phyloP scores from a whole-genome alignment of 2,797 vertebrate genomes.

The Anniella stebbinsi region DNA sequence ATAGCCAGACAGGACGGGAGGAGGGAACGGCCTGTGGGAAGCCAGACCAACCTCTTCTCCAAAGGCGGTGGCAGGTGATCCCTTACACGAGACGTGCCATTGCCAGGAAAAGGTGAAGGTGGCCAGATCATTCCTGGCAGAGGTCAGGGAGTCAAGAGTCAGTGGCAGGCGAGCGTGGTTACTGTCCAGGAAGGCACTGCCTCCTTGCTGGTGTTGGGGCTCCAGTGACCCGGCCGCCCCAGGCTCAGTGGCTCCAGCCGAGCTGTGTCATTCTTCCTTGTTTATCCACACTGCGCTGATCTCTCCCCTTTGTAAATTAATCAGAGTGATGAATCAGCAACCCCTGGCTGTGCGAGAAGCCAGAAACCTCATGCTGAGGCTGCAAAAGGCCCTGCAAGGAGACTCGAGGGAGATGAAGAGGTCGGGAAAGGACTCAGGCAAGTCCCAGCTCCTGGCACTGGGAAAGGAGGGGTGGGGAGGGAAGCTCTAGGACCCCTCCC shows the following conservation, averaged over 20 bases:
- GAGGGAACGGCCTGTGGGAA: no score
- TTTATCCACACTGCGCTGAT: slow-evolving; percentile 72
- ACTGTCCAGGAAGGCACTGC: neutral
- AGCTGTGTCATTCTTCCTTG: slow-evolving; percentile 60
- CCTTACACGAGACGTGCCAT: neutral
- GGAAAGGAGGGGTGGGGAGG: no score
- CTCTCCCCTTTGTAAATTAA: slow-evolving; percentile 54
- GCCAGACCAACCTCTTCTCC: no score
- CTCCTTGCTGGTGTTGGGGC: neutral
- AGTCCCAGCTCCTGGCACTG: neutral
- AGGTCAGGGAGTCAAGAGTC: neutral
- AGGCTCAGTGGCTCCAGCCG: neutral
- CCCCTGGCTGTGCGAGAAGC: slow-evolving; percentile 51
- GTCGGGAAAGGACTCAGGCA: neutral
- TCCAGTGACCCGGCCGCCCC: neutral
- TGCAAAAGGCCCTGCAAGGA: slow-evolving; percentile 72
- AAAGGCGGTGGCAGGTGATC: no score
- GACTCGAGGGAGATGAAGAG: slow-evolving; percentile 39
- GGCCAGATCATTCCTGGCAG: neutral
- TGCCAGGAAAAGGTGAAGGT: neutral
- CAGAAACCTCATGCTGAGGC: slow-evolving; percentile 69
- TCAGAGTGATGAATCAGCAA: slow-evolving; percentile 76
- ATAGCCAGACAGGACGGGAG: no score
- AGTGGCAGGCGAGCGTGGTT: no score
- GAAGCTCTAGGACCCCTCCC: no score